phyloP scores from a whole-genome alignment of 2,888 invertebrate genomes.

The Dicranocentrus wangi region DNA sequence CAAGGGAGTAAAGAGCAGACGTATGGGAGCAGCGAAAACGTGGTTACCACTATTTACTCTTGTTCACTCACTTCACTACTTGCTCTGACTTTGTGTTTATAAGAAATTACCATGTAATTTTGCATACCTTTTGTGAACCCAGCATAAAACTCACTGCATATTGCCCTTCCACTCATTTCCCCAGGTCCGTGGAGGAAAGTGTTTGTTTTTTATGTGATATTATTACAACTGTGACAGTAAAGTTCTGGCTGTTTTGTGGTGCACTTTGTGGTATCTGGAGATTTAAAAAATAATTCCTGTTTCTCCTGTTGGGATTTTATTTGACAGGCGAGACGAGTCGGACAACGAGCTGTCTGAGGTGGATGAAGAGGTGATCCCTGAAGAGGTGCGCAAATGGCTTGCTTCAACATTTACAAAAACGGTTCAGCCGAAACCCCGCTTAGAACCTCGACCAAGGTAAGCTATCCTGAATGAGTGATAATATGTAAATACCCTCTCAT shows the following conservation, averaged over 20 bases:
- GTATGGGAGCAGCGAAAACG: slow-evolving; percentile 20
- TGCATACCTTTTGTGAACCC: slow-evolving; percentile 27
- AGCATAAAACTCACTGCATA: slow-evolving; percentile 1
- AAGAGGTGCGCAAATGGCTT: slow-evolving; percentile 96
- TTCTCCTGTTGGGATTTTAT: slow-evolving; percentile 50
- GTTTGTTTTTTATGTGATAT: neutral
- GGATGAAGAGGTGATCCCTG: slow-evolving; percentile 96
- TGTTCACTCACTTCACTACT: slow-evolving; percentile 20
- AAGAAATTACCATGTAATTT: slow-evolving; percentile 32
- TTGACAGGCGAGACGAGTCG: slow-evolving; percentile 85
- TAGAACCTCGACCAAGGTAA: slow-evolving; percentile 75
- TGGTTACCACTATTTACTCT: slow-evolving; percentile 46
- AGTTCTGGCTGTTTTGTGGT: slow-evolving; percentile 2
- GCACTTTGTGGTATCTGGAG: slow-evolving; percentile 25
- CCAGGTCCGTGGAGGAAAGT: neutral
- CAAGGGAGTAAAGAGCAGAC: neutral
- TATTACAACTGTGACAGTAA: slow-evolving; percentile 11
- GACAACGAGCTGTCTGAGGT: slow-evolving; percentile 97
- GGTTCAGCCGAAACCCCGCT: slow-evolving; percentile 82
- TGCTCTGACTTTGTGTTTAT: neutral
- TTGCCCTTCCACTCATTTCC: slow-evolving; percentile 10
- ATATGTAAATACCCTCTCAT: neutral
- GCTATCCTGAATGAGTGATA: neutral
- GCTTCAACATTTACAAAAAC: slow-evolving; percentile 96
- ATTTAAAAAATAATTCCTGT: slow-evolving; percentile 48